Base-by-base conservation (phyloP, 1,140 invertebrate genomes). In the Atta cephalotes region DNA sequence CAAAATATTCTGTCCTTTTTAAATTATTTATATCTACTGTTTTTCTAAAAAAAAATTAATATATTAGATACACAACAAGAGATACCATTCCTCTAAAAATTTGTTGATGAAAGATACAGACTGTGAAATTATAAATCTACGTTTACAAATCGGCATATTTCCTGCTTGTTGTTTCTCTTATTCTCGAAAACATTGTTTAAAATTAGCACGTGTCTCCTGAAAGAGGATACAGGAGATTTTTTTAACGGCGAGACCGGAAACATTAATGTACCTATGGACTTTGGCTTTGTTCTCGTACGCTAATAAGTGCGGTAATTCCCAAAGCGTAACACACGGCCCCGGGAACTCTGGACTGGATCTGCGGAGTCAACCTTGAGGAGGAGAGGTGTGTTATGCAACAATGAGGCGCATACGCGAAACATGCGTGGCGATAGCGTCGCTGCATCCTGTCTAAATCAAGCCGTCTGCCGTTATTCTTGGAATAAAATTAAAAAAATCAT, bases 321-420 rank as follows among this genome's bases (percentile, higher is more conserved):
- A 77, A 88, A 89, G 84, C 88, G 88, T 89, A 89, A 89, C 87
- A 89, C 82, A 86, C 76, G 70, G 80, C 12, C 45, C 62, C 77
- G 45, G 58, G 68, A 62, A 62, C 63, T 35, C 31, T 25, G 77
- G 80, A 49, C 56, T 76, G 71, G 39, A 25, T 62, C 68, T 31
- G 80, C 39, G 14, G 70, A 31, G 9, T 28, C 70, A 84, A 77
- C 88, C 88, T 89, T 89, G 88, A 66, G n/a, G 63, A 85, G 76
- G 62, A 72, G 82, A 56, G 21, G 49, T n/a, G 39, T 35, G 49
- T 89, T 89, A 89, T 53, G 88, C 58, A 89, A 89, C 39, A n/a
- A 10, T 5, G 25, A 62, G 14, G 35, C 56, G 12, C 58, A 28
- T 68, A 39, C 35, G 28, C 70, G 18, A 81, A 89, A 89, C 88